A percentile compares a stretch with the other conserved stretches of the same genome.
These are phyloP conservation scores for Amazona guildingii DNA, from an alignment of 2,113 vertebrate genomes.

Conservation along the genomic window DNA sequence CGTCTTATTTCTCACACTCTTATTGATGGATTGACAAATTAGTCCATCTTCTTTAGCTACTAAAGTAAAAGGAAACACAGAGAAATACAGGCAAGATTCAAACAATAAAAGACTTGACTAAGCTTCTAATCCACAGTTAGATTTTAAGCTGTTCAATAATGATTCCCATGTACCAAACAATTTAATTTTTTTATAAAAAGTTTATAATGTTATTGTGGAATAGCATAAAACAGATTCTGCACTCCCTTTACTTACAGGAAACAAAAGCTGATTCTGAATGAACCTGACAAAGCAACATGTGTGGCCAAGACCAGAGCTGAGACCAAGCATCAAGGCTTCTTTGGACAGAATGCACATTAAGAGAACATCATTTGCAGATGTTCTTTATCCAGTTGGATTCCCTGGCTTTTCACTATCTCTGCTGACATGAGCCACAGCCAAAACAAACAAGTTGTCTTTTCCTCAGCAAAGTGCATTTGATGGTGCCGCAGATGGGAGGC, in stretches of 20 bases:
- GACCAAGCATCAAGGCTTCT: background rate
- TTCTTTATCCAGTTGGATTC: conserved; percentile 48
- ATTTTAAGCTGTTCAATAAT: background rate
- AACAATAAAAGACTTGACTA: background rate
- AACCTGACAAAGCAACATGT: background rate
- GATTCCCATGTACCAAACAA: background rate
- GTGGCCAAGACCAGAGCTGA: background rate
- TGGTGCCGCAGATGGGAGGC: background rate
- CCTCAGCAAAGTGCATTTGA: conserved; percentile 19
- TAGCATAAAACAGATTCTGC: background rate
- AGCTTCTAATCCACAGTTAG: background rate
- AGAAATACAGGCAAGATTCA: background rate
- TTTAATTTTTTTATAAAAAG: background rate
- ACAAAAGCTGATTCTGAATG: background rate
- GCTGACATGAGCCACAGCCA: conserved; percentile 31
- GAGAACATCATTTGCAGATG: conserved; percentile 43
- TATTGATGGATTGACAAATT: background rate
- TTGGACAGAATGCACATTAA: background rate
- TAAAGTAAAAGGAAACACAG: background rate
- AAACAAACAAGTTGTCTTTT: conserved; percentile 51
- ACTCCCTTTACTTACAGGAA: background rate
- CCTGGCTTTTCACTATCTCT: conserved; percentile 13
- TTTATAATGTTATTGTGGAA: background rate
- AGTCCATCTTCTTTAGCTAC: background rate
- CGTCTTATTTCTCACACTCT: background rate